Conservation (phyloP, 2,888 invertebrate species). For the Bugula neritina region DNA sequence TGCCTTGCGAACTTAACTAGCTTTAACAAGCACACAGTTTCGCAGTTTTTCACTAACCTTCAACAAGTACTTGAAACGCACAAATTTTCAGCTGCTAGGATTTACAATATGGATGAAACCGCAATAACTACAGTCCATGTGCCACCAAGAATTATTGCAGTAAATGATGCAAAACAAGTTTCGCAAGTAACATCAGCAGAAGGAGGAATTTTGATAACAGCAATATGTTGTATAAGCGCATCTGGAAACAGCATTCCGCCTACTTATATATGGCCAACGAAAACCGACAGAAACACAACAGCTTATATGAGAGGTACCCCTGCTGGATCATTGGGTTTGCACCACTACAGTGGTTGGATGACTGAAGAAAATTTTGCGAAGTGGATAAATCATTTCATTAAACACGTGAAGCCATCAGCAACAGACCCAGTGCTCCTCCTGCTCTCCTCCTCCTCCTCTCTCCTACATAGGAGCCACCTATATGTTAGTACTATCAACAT, state of each 20-base stretch:
- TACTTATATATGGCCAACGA: constrained; percentile 29
- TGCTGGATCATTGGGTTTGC: constrained; percentile 17
- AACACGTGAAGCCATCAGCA: constrained; percentile 36
- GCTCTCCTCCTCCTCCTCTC: constrained; percentile 33
- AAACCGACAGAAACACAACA: background rate
- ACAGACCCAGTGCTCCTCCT: constrained; percentile 37
- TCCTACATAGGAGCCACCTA: constrained; percentile 41
- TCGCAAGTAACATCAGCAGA: constrained; percentile 28
- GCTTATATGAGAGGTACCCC: constrained; percentile 13
- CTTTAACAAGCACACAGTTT: background rate
- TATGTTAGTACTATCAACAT: constrained; percentile 36
- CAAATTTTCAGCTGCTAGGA: background rate
- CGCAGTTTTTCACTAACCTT: background rate
- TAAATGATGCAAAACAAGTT: constrained; percentile 25
- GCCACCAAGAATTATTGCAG: constrained; percentile 28
- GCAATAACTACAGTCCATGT: constrained; percentile 29
- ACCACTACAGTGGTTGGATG: constrained; percentile 39
- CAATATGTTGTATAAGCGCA: constrained; percentile 28
- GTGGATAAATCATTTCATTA: constrained; percentile 41
- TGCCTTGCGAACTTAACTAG: background rate
- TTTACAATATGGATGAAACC: constrained; percentile 7
- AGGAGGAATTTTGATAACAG: constrained; percentile 27
- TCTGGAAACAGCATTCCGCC: constrained; percentile 30
- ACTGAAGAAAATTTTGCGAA: constrained; percentile 35
- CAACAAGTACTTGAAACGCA: background rate